Percentiles rank a stretch among this genome's conserved stretches.
phyloP scores from a whole-genome alignment of 2,113 vertebrate species.

The Vanacampus margaritifer region DNA sequence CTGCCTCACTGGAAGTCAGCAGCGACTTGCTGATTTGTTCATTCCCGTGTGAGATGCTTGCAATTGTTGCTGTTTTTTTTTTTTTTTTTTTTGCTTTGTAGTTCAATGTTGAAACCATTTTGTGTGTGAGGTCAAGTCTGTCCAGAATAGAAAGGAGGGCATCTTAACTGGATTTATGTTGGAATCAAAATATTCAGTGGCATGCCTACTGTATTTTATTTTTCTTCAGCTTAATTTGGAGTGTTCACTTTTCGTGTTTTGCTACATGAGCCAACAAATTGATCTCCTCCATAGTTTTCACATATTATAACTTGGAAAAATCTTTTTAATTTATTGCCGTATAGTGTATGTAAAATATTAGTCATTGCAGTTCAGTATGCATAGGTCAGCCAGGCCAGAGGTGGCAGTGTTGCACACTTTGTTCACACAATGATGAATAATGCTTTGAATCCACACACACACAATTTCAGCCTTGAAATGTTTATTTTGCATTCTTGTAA shows the following conservation, averaged over 20 bases:
- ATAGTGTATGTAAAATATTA: no score
- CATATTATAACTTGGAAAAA: no score
- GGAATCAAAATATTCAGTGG: conserved; percentile 3
- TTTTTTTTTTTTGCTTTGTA: conserved; percentile 26
- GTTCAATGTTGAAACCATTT: conserved; percentile 27
- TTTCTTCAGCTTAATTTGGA: no score
- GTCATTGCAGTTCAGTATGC: no score
- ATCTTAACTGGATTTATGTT: not conserved
- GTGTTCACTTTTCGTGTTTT: not conserved
- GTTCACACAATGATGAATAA: no score
- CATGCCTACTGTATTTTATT: not conserved
- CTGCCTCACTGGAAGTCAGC: conserved; percentile 15
- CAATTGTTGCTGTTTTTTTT: not conserved
- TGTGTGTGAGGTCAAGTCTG: conserved; percentile 12
- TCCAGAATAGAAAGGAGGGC: not conserved
- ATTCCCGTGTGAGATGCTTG: conserved; percentile 22
- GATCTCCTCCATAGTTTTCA: no score
- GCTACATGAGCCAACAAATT: not conserved
- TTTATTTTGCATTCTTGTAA: no score
- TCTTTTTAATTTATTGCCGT: no score
- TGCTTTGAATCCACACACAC: no score
- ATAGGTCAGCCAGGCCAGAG: no score
- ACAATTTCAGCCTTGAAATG: no score
- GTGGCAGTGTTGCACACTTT: no score
- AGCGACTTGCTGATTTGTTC: conserved; percentile 30